A percentile compares a stretch with the other conserved stretches of the same genome.
These are phyloP conservation scores for Cryptus armator DNA, from an alignment of 2,888 invertebrate species.

Conservation along the genomic window DNA sequence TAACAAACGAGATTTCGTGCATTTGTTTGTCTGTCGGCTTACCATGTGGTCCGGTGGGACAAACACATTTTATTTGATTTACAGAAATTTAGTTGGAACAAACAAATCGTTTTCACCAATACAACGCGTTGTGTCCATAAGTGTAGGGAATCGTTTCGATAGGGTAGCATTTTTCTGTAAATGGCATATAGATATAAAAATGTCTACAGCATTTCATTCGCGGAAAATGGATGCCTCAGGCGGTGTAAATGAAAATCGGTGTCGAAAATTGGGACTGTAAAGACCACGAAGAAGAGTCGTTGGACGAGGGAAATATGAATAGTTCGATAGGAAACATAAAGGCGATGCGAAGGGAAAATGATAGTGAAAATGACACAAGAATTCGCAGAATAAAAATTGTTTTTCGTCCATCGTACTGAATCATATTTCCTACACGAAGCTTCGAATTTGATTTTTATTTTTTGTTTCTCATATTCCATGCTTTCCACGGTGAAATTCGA, in stretches of 20 bases:
- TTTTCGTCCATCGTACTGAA: constrained; percentile 29
- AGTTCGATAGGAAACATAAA: background rate
- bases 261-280: constrained; percentile 78
- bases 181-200: background rate
- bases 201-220: background rate
- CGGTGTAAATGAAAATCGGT: constrained; percentile 63
- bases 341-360: background rate
- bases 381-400: background rate
- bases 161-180: too few species aligned
- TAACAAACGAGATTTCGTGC: too few species aligned
- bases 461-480: background rate
- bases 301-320: constrained; percentile 55
- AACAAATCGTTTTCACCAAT: too few species aligned
- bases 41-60: background rate
- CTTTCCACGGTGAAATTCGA: background rate
- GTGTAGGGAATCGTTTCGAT: too few species aligned
- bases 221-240: background rate
- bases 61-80: too few species aligned
- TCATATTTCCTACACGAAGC: background rate
- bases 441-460: background rate
- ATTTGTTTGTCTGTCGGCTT: background rate
- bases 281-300: constrained; percentile 67
- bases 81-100: too few species aligned
- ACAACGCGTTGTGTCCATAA: too few species aligned
- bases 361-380: background rate